Evolutionary conservation across 2,113 vertebrate species (phyloP).

Genomic region (Phyllostomus discolor): DNA sequence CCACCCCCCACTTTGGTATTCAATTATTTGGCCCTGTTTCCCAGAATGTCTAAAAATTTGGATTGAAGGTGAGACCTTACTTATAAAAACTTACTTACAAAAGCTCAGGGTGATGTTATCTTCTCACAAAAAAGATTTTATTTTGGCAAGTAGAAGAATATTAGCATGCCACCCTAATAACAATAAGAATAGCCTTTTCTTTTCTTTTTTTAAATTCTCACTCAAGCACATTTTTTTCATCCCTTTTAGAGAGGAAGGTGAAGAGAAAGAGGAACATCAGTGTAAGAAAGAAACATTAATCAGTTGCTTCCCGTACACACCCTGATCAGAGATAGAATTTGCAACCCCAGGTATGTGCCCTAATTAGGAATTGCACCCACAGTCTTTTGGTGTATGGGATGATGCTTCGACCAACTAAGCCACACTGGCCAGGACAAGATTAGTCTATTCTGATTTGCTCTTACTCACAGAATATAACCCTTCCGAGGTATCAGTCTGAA

Average conservation of each 20-base stretch:
- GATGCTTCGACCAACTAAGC: no score
- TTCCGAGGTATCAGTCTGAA: not conserved
- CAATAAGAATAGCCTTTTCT: not conserved
- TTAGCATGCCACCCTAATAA: not conserved
- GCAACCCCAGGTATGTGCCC: no score
- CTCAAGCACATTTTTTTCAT: no score
- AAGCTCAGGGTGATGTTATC: not conserved
- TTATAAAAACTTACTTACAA: not conserved
- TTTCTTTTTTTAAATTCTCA: not conserved
- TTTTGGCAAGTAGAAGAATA: not conserved
- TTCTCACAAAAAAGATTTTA: not conserved
- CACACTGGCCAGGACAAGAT: not conserved
- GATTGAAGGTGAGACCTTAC: not conserved
- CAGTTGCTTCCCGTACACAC: no score
- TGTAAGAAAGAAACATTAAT: no score
- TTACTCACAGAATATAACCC: not conserved
- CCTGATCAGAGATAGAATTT: no score
- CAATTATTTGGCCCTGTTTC: not conserved
- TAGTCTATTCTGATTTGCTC: not conserved
- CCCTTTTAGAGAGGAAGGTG: no score
- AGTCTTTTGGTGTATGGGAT: no score
- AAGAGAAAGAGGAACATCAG: no score
- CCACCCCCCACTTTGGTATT: rapidly evolving
- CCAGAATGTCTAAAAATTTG: not conserved
- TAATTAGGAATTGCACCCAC: no score